A percentile compares a stretch with the other conserved stretches of the same genome.
Conservation (phyloP, 2,888 invertebrate genomes). For the Rhagophthalmus giganteus region DNA sequence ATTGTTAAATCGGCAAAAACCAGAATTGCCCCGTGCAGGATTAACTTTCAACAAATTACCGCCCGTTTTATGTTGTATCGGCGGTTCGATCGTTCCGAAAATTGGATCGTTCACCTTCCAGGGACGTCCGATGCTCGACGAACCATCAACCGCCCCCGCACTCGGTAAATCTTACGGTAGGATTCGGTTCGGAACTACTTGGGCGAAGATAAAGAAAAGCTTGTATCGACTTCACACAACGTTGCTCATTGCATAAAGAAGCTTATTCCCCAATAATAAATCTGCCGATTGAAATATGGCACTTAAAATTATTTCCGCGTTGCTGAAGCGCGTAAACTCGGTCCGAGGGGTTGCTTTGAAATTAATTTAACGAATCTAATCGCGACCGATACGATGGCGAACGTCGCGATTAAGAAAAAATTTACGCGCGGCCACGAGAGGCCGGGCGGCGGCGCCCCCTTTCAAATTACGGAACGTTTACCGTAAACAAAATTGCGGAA, state of each 20-base stretch:
- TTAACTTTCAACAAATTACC: neutral
- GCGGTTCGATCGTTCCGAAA: neutral
- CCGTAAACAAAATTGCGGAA: no score
- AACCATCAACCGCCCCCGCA: neutral
- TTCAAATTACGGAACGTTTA: no score
- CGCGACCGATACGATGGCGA: no score
- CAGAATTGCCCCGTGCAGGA: no score
- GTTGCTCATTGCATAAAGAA: slow-evolving; percentile 21
- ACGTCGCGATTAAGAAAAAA: no score
- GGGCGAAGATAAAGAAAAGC: slow-evolving; percentile 21
- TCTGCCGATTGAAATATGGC: slow-evolving; percentile 8
- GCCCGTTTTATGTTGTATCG: neutral
- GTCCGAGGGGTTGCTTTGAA: slow-evolving; percentile 1
- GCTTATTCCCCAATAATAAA: slow-evolving; percentile 12
- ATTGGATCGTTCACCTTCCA: neutral
- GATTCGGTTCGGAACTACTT: slow-evolving; percentile 15
- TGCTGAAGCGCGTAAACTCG: slow-evolving; percentile 1
- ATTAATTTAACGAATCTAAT: no score
- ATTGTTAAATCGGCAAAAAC: no score
- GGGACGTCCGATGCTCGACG: neutral
- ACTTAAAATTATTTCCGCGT: slow-evolving; percentile 11
- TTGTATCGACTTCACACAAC: slow-evolving; percentile 26
- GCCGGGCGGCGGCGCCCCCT: no score
- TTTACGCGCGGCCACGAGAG: no score
- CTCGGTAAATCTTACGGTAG: slow-evolving; percentile 19